Evolutionary conservation across 2,888 invertebrate species (phyloP), one percentile per base, ranked within the genome.

Genomic region (Argynnis bischoffii): DNA sequence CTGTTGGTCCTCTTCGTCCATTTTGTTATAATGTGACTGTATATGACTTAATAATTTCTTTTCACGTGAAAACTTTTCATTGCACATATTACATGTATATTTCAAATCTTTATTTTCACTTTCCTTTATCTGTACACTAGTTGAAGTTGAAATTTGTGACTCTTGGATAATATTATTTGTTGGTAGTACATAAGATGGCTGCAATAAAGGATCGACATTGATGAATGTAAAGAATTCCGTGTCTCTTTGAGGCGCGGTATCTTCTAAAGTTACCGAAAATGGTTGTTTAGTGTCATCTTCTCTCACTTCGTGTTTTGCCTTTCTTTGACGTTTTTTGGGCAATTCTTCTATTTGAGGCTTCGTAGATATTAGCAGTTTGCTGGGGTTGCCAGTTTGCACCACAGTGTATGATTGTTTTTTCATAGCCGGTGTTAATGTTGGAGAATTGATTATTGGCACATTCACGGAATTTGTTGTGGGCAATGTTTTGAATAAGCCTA

Each of bases 371-470:
- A 92, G 72, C 50, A 92, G 75, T 79, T 92, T 92, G 73, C 86
- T 90, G 0, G 92, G 92, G 75, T 92, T 86, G 0, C 86, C 89
- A 16, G 92, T 92, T 77, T 88, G 90, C 0, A 92, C 87, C 54
- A 92, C 81, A 18, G 89, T 89, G 67, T 92, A 92, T 0, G 90
- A 89, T 64, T 90, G 92, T 69, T 92, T 92, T 71, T 89, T 92
- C 83, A 86, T 84, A 0, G 87, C 89, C 14, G 92, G 85, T 3
- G 89, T 87, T 67, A 89, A 87, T 6, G 80, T 60, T 0, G 80
- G 67, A 16, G 83, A 77, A 16, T 74, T 73, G 15, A 71, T 55
- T 1, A 64, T 64, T 21, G 78, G 67, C 11, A 74, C 50, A 54
- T 72, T 77, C 1, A 76, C 69, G 56, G 73, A 75, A 2, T 82